phyloP scores from a whole-genome alignment of 2,113 vertebrate species.

The Pygoscelis antarcticus region DNA sequence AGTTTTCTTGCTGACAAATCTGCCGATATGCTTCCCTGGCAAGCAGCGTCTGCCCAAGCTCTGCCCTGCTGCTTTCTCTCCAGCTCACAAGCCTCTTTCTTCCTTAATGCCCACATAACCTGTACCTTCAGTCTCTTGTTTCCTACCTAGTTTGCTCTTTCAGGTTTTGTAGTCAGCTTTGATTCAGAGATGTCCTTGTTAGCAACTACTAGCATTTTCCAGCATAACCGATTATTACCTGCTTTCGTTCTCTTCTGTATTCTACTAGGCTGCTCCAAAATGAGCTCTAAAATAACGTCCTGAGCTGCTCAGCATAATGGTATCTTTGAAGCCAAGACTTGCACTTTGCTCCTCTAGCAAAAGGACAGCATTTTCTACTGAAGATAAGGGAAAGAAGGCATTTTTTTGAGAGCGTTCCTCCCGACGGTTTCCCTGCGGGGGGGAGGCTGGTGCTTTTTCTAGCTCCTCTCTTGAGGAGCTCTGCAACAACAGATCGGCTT shows the following conservation, averaged over 20 bases:
- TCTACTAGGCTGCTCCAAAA: not conserved
- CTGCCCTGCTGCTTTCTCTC: not conserved
- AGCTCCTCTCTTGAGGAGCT: not conserved
- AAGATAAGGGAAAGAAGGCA: not conserved
- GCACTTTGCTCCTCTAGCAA: not conserved
- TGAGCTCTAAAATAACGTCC: not conserved
- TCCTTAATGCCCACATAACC: fast-evolving
- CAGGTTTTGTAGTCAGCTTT: not conserved
- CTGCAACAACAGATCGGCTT: not conserved
- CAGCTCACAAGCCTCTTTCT: not conserved
- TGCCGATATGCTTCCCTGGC: fast-evolving
- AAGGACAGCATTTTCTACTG: not conserved
- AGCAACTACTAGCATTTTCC: not conserved
- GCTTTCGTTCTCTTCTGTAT: not conserved
- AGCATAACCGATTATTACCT: not conserved
- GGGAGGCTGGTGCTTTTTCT: not conserved
- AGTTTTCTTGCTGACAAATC: not conserved
- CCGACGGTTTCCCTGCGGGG: not conserved
- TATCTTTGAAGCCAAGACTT: not conserved
- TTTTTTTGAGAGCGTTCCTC: not conserved
- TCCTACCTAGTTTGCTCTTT: not conserved
- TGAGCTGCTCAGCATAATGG: not conserved
- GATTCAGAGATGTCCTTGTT: not conserved
- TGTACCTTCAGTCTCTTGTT: not conserved
- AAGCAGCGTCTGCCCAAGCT: not conserved